phyloP scores from a whole-genome alignment of 2,797 vertebrate genomes.

The Columba guinea region DNA sequence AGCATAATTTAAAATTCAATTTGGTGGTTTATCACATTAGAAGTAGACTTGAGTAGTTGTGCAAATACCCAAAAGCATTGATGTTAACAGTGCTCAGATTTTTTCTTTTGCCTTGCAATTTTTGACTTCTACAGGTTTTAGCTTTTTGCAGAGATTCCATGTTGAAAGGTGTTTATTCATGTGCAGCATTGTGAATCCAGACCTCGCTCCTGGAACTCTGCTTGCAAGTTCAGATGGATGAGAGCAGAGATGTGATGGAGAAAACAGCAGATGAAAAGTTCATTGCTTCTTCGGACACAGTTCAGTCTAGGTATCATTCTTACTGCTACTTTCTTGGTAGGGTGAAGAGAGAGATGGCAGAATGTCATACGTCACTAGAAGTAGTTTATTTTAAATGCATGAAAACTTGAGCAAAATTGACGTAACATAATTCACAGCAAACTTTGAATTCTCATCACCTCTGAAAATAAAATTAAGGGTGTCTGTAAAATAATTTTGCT shows the following conservation, averaged over 20 bases:
- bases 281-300: neutral
- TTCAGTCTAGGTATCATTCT: neutral
- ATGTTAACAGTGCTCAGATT: neutral
- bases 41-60: slow-evolving; percentile 38
- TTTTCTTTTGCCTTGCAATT: neutral
- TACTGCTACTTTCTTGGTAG: neutral
- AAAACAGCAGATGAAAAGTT: neutral
- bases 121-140: slow-evolving; percentile 8
- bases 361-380: slow-evolving; percentile 11
- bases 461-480: slow-evolving; percentile 28
- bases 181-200: slow-evolving; percentile 15
- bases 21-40: slow-evolving; percentile 47
- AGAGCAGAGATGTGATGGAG: neutral
- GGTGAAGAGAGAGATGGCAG: neutral
- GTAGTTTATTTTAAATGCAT: slow-evolving; percentile 22
- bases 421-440: neutral
- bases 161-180: slow-evolving; percentile 15
- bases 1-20: slow-evolving; percentile 27
- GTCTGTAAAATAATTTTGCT: neutral
- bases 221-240: neutral
- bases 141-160: slow-evolving; percentile 9
- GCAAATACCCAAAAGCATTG: slow-evolving; percentile 30
- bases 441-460: neutral
- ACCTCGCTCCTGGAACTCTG: slow-evolving; percentile 17
- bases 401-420: slow-evolving; percentile 31